Percentiles rank a stretch among this genome's conserved stretches.
Evolutionary conservation across 2,113 vertebrate genomes (phyloP).

Genomic region (Helogale parvula): DNA sequence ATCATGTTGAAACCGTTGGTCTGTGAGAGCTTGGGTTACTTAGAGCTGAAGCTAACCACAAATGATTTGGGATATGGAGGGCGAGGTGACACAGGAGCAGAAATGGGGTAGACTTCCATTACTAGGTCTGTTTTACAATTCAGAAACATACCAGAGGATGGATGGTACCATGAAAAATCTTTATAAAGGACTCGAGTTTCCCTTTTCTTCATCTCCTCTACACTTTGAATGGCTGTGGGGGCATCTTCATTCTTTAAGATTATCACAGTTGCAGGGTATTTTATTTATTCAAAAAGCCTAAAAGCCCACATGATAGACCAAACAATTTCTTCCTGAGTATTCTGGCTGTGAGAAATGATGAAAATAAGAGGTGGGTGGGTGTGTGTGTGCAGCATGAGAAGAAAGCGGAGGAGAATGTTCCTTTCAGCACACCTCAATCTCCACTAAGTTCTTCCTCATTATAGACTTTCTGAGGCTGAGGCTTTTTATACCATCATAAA

Average conservation of each 20-base stretch:
- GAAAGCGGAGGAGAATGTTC: neutral
- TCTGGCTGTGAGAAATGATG: neutral
- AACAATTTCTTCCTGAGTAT: conserved; percentile 38
- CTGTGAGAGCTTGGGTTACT: neutral
- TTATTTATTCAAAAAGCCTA: conserved; percentile 38
- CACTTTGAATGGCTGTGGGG: neutral
- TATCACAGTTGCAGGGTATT: neutral
- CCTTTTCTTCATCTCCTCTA: neutral
- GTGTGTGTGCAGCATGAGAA: neutral
- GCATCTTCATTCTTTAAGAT: neutral
- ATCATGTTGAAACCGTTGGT: neutral
- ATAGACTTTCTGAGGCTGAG: neutral
- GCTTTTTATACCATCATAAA: conserved; percentile 58
- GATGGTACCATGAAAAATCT: neutral
- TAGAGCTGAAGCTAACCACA: neutral
- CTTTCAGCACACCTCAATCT: neutral
- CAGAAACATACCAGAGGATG: neutral
- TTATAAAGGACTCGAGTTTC: neutral
- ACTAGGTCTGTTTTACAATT: neutral
- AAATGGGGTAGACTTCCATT: too few relatives aligned
- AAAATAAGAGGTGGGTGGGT: neutral
- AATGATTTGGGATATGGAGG: neutral
- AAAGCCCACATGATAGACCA: neutral
- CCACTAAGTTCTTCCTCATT: conserved; percentile 24
- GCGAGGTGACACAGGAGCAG: neutral